phyloP scores from a whole-genome alignment of 1,140 invertebrate species.

The Lordiphosa stackelbergi region DNA sequence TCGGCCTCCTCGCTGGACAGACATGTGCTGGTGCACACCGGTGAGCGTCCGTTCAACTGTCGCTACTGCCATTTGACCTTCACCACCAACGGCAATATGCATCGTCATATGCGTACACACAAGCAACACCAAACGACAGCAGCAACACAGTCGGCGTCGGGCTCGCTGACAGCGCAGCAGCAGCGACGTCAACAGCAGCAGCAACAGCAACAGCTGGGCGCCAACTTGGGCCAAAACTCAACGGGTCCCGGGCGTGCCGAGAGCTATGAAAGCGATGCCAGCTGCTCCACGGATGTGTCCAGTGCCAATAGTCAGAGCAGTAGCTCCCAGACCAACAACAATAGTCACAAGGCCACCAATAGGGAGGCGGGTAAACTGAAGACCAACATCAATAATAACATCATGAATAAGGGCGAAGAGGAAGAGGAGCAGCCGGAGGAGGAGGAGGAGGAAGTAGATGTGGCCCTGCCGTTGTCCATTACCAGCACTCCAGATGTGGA shows the following conservation, averaged over 20 bases:
- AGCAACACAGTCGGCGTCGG: constrained; percentile 30
- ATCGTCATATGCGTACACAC: constrained; percentile 88
- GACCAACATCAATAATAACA: constrained; percentile 61
- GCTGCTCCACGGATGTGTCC: constrained; percentile 72
- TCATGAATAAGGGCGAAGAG: constrained; percentile 22
- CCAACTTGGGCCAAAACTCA: constrained; percentile 17
- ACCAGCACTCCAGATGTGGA: constrained; percentile 62
- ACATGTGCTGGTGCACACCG: constrained; percentile 86
- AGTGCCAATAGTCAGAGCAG: constrained; percentile 52
- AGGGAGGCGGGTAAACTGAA: constrained; percentile 25
- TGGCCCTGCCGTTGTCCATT: constrained; percentile 28
- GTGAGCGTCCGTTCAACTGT: constrained; percentile 87
- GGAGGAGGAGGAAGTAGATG: constrained; percentile 22
- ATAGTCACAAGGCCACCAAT: constrained; percentile 39
- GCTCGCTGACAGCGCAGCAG: constrained; percentile 11
- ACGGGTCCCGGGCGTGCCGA: constrained; percentile 34
- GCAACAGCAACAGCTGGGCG: constrained; percentile 54
- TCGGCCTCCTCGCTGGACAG: constrained; percentile 87
- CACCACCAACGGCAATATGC: constrained; percentile 93
- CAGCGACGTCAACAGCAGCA: constrained; percentile 40
- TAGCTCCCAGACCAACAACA: constrained; percentile 22
- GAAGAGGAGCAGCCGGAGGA: constrained; percentile 1
- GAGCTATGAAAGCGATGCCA: constrained; percentile 76
- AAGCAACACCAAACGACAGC: constrained; percentile 77
- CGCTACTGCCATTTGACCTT: constrained; percentile 88